Percentiles rank a stretch among this genome's conserved stretches.
phyloP scores from a whole-genome alignment of 2,113 vertebrate species.

The Chamaetylas fuelleborni region DNA sequence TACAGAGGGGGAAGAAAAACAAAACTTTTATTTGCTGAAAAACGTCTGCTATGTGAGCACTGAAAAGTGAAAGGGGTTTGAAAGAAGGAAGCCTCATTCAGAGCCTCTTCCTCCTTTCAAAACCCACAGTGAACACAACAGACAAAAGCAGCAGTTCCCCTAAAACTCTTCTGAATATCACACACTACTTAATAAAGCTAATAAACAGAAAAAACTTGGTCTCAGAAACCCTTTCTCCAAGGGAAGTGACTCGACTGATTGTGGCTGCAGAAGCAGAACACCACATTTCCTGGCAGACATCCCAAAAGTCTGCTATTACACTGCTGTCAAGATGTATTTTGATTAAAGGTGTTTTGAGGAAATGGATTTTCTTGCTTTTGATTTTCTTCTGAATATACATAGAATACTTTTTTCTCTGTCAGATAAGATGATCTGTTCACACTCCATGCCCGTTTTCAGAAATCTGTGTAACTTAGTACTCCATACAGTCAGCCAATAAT shows the following conservation, averaged over 20 bases:
- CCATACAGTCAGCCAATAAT: neutral
- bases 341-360: slow-evolving; percentile 38
- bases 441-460: neutral
- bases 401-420: neutral
- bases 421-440: neutral
- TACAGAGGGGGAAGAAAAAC: neutral
- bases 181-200: neutral
- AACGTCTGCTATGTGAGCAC: neutral
- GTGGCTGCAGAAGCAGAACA: neutral
- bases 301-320: neutral
- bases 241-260: neutral
- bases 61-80: neutral
- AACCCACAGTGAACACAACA: neutral
- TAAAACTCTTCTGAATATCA: neutral
- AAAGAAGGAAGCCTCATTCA: neutral
- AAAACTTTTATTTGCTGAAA: neutral
- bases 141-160: neutral
- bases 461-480: neutral
- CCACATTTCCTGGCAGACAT: neutral
- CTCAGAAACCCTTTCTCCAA: neutral
- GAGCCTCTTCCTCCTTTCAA: neutral
- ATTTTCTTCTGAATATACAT: neutral
- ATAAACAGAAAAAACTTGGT: neutral
- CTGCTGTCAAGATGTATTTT: neutral
- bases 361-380: slow-evolving; percentile 8